Base-by-base conservation (phyloP, 2,113 vertebrate genomes). In the Microcebus ravelobensis region DNA sequence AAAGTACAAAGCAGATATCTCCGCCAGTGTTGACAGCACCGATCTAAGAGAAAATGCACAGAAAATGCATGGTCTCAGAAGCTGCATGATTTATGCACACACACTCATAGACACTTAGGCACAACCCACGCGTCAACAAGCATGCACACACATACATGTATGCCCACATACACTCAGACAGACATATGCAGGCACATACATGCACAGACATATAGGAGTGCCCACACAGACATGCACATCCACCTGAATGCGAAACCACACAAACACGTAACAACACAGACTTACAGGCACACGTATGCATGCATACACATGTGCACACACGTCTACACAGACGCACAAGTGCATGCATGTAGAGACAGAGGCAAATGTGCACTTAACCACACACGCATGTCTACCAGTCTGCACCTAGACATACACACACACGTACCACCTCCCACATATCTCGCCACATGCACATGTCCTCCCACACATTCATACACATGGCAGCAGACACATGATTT, bases 181-280 rank as follows among this genome's bases (percentile, higher is more conserved):
- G 50, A 57, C 10, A 73, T 4, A 59, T 18, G 5, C n/a, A 87
- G 21, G 25, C 12, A 8, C 73, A 65, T 7, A 7, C 42, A 68
- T 4, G 14, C 7, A 42, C 14, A 74, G 52, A 94, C 18, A 55
- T 14, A 57, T 0, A 42, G 8, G 36, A 18, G 18, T 42, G 29
- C 12, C 71, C 36, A 71, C 31, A 20, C 8, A 73, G 11, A 55
- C 23, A 27, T 3, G 31, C 48, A 34, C 10, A 50, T 29, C n/a
- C 59, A 76, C 31, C 1, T 12, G 31, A 48, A 25, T 3, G 17
- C 57, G 76, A 29, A 74, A 12, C 25, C 45, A 74, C 23, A 55
- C 5, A 15, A 2, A 15, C 2, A 0, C n/a, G 6, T 12, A 67
- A 12, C 15, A 0, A 17, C 0, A 5, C 2, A 57, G 36, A 74